Percentiles rank a stretch among this genome's conserved stretches.
These are phyloP conservation scores for Rhizomys pruinosus DNA, from an alignment of 2,113 vertebrate species.

Conservation along the genomic window DNA sequence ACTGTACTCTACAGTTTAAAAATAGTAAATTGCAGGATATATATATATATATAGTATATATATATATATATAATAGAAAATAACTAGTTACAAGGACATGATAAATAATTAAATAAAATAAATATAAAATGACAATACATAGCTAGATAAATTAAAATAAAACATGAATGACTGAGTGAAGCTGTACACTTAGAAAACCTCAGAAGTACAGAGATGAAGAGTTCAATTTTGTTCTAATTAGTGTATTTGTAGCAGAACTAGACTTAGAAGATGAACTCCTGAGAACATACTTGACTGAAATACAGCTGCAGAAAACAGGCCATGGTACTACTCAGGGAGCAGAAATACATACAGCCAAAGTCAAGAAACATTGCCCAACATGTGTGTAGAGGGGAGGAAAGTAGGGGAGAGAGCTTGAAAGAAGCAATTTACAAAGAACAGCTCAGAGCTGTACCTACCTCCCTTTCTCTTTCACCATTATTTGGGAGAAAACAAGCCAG, in stretches of 20 bases:
- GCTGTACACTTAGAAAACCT: background rate
- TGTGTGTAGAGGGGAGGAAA: background rate
- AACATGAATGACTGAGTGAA: background rate
- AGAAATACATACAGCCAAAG: background rate
- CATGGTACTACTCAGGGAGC: background rate
- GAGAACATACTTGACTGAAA: background rate
- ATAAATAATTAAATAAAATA: background rate
- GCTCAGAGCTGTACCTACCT: background rate
- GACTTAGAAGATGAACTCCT: background rate
- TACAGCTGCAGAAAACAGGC: background rate
- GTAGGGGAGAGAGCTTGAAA: background rate
- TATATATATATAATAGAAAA: background rate
- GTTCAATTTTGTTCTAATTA: background rate
- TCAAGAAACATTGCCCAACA: background rate
- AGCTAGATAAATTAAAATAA: background rate
- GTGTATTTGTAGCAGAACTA: background rate
- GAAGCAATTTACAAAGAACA: background rate
- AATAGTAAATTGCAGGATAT: background rate
- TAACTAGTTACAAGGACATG: background rate
- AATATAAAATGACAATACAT: background rate
- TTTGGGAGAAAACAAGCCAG: background rate
- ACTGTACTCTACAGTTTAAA: background rate
- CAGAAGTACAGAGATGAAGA: background rate
- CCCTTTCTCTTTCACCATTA: background rate
- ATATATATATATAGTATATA: no score